Evolutionary conservation across 2,113 vertebrate species (phyloP), one percentile per base, ranked within the genome.

Genomic region (Pachypanchax playfairii): DNA sequence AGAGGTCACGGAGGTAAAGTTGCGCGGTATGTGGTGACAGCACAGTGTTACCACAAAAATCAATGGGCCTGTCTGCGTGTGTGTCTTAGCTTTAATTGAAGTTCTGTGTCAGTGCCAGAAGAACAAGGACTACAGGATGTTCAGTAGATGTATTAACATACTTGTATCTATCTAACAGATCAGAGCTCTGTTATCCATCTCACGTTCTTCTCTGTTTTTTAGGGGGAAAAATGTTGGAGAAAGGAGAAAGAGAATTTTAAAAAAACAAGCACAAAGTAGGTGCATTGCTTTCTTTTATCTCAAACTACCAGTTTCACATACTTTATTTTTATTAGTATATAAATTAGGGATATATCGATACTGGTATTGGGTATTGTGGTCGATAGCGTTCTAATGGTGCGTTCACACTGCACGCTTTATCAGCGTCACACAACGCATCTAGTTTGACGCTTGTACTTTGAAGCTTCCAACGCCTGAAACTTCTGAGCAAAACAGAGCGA

Each of bases 11-110:
- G 65, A 71, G 60, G 53, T 69, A 63, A 65, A 62, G 51, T 63
- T 10, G 9, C 55, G 31, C 70, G 71, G 67, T 77, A 73, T 68
- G 79, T 49, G 53, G 80, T 80, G 82, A 88, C 82, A 82, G 74
- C 71, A 83, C 71, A 64, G 81, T 39, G 73, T 77, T 86, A 76
- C 78, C 62, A 71, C 80, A 75, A 73, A 85, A 86, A 87, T 88
- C 84, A 88, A 87, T 88, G 75, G 48, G 72, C 50, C 70, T 73
- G 84, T 82, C 81, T 79, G 65, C 55, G 26, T 58, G 53, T 65
- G 56, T 43, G 53, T 26, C 53, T 56, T 22, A 31, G 61, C 66
- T 67, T 74, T 84, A 82, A 85, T 83, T 83, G 63, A 85, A 83
- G 71, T 76, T 74, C 42, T 47, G 72, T 73, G 81, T 79, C 62